Evolutionary conservation across 2,888 invertebrate genomes (phyloP).

Genomic region (Pammene aurita): DNA sequence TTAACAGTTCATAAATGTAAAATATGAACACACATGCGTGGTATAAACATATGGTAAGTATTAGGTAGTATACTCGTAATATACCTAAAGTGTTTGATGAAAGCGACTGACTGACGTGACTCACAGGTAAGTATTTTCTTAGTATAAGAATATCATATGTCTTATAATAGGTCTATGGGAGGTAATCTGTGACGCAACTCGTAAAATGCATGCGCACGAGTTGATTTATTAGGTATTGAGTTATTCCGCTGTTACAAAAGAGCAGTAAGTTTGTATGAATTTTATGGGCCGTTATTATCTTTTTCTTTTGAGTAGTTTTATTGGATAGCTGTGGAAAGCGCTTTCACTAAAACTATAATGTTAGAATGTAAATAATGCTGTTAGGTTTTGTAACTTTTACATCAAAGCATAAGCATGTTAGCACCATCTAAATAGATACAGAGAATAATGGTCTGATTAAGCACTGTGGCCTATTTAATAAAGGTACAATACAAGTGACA

Average conservation of each 20-base stretch:
- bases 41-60: too few relatives aligned
- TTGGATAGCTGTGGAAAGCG: constrained; percentile 49
- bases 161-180: background rate
- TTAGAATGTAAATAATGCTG: constrained; percentile 41
- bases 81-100: too few relatives aligned
- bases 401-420: background rate
- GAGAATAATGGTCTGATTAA: too few relatives aligned
- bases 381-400: constrained; percentile 5
- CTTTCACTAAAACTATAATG: constrained; percentile 48
- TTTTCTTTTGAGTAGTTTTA: background rate
- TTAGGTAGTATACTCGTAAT: too few relatives aligned
- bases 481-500: too few relatives aligned
- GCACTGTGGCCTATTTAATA: too few relatives aligned
- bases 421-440: too few relatives aligned
- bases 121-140: too few relatives aligned
- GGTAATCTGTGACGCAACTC: constrained; percentile 17
- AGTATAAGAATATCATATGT: too few relatives aligned
- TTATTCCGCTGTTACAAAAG: constrained; percentile 27
- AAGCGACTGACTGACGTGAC: too few relatives aligned
- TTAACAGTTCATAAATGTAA: too few relatives aligned
- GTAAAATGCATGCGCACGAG: constrained; percentile 45
- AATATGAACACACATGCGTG: too few relatives aligned
- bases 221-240: constrained; percentile 56
- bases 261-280: constrained; percentile 17
- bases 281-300: constrained; percentile 1